Conservation (phyloP, 2,113 vertebrate species). For the Cryptoleucopteryx plumbea region DNA sequence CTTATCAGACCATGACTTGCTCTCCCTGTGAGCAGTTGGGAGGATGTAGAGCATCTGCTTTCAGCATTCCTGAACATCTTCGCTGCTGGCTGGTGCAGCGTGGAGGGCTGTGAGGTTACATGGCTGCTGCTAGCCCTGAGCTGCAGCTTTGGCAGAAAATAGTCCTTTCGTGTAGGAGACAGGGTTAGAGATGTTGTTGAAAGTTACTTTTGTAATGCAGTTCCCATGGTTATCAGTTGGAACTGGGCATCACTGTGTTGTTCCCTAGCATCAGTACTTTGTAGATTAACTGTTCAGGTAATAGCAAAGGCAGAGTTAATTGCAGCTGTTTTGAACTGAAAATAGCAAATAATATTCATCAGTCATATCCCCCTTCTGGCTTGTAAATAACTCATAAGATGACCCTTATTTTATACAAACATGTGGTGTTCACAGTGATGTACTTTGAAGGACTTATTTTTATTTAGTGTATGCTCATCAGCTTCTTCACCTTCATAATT, state of each 20-base stretch:
- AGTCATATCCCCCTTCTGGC: background rate
- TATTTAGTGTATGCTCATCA: background rate
- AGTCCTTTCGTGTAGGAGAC: accelerated
- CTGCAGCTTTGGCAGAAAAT: background rate
- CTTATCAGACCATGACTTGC: background rate
- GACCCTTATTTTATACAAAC: background rate
- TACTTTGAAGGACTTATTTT: background rate
- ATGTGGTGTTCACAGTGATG: background rate
- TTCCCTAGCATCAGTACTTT: background rate
- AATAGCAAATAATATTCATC: background rate
- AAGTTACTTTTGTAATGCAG: background rate
- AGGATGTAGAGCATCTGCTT: background rate
- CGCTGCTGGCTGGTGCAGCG: background rate
- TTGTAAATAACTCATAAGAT: conserved; percentile 8
- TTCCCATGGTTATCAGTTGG: background rate
- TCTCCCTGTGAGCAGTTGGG: background rate
- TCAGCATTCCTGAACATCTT: background rate
- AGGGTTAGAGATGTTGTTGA: background rate
- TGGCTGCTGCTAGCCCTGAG: background rate
- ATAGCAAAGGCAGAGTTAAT: background rate
- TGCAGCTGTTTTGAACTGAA: background rate
- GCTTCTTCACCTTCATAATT: conserved; percentile 16
- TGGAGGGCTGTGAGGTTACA: background rate
- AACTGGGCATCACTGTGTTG: accelerated
- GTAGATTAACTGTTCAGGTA: background rate